Base-by-base conservation (phyloP, 2,797 vertebrate species). In the Oceanodroma leucorhoa region DNA sequence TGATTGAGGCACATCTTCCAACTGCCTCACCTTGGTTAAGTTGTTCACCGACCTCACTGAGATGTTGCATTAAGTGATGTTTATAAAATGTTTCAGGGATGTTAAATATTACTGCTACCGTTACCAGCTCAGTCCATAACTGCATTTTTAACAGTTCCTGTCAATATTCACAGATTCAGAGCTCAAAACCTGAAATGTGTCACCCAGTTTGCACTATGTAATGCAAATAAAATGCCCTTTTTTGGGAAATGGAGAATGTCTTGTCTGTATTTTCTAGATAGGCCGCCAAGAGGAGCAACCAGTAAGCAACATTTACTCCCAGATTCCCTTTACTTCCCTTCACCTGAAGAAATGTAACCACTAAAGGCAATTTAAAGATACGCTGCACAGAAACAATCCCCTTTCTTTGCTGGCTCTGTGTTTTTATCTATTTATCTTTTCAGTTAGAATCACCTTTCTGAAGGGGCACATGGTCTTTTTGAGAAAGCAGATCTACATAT, bases 401-500 rank as follows among this genome's bases (percentile, higher is more conserved):
- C 70, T 73, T 50, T 38, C 45, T 26, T 36, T 48, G 30, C 58
- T 0, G 3, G 48, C 60, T 73, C 64, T 53, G 40, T 2, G 0
- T 70, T 90, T 80, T 70, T 45, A 70, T 36, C 70, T 85, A 4
- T 65, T 48, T 38, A 55, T 79, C 50, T 76, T 55, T 48, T 27
- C 72, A 70, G 78, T 57, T 51, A 1, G 2, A 83, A 54, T 43
- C 84, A 61, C 75, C 83, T 86, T 87, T 70, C 51, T 71, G n/a
- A 51, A 30, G 38, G 65, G 51, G 55, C 93, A 67, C 50, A 5
- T 6, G 10, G 57, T 81, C 48, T n/a, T 83, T 83, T n/a, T 88
- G 54, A 82, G 92, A 87, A 60, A 87, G 90, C 66, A 90, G 84
- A 53, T 64, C 91, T 81, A 66, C 78, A 81, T 92, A 66, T 34